Conservation (phyloP, 2,113 vertebrate genomes). For the Pygathrix nemaeus region DNA sequence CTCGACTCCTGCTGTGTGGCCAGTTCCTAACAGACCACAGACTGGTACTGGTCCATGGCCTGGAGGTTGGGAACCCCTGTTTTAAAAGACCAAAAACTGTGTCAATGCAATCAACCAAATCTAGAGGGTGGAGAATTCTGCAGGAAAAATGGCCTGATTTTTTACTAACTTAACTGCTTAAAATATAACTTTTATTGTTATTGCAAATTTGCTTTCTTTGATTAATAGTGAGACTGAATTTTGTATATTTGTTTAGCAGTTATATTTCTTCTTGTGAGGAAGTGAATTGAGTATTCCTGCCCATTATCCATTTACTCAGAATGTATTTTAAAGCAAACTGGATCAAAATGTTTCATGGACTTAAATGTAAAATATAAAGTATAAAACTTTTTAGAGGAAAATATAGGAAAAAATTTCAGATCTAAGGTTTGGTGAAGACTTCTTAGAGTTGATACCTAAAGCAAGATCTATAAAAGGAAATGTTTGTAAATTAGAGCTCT, state of each 20-base stretch:
- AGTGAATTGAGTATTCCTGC: neutral
- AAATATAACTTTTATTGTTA: neutral
- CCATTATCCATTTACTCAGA: neutral
- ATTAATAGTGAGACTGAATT: conserved; percentile 12
- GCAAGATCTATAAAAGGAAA: neutral
- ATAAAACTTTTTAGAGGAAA: neutral
- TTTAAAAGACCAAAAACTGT: neutral
- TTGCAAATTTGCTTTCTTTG: conserved; percentile 25
- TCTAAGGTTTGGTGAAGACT: neutral
- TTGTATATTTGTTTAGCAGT: neutral
- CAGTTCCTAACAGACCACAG: too few relatives aligned
- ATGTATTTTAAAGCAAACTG: neutral
- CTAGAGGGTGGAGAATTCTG: neutral
- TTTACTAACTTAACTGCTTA: neutral
- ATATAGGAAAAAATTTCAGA: neutral
- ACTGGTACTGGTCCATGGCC: too few relatives aligned
- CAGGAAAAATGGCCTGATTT: neutral
- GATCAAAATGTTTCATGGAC: neutral
- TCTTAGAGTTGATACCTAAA: neutral
- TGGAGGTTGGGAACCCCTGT: neutral
- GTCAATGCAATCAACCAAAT: neutral
- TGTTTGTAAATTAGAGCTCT: neutral
- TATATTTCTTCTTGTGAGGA: neutral
- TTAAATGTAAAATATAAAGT: neutral
- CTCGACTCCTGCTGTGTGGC: too few relatives aligned